phyloP scores from a whole-genome alignment of 1,140 invertebrate species.

The Liolophura sinensis region DNA sequence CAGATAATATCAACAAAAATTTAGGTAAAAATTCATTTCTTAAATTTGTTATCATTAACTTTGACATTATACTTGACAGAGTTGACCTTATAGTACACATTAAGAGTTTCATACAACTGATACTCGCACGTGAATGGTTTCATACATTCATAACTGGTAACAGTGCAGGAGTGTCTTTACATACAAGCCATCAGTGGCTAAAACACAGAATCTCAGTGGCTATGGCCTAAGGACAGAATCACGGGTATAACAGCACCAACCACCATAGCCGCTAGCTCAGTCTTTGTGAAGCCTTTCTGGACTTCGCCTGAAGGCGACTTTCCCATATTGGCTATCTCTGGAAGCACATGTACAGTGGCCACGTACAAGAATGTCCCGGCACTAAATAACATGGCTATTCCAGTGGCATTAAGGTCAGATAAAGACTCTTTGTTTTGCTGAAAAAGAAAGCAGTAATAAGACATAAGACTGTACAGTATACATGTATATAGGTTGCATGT shows the following conservation, averaged over 20 bases:
- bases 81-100: no score
- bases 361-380: slow-evolving; percentile 99
- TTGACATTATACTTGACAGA: no score
- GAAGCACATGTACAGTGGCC: slow-evolving; percentile 96
- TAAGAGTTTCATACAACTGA: no score
- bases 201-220: slow-evolving; percentile 65
- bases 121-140: no score
- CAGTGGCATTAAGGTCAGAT: slow-evolving; percentile 87
- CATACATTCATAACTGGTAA: no score
- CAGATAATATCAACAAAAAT: no score
- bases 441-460: slow-evolving; percentile 36
- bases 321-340: slow-evolving; percentile 73
- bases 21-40: no score
- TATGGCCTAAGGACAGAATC: slow-evolving; percentile 87
- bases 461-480: neutral
- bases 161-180: no score
- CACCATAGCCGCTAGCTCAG: slow-evolving; percentile 82
- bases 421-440: slow-evolving; percentile 62
- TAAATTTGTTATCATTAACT: no score
- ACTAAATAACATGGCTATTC: slow-evolving; percentile 97
- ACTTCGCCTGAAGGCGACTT: slow-evolving; percentile 60
- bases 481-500: neutral
- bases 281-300: slow-evolving; percentile 69
- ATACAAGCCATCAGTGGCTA: no score
- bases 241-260: slow-evolving; percentile 84